phyloP scores from a whole-genome alignment of 2,888 invertebrate genomes.

The Drosophila bunnanda region DNA sequence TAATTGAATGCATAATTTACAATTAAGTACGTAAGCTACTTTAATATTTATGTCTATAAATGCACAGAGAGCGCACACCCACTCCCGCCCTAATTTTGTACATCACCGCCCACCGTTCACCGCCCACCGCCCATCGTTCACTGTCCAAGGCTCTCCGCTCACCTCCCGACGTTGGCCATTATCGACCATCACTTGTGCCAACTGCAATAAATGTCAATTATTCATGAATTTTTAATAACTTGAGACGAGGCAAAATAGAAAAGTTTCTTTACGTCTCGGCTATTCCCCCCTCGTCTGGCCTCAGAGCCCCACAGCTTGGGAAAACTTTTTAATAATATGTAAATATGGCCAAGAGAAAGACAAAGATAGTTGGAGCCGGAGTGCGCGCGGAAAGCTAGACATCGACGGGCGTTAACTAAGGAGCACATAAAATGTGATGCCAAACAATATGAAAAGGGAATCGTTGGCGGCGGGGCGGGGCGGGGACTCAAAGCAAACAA shows the following conservation, averaged over 20 bases:
- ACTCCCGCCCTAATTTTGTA: not conserved
- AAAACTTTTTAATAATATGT: slow-evolving; percentile 78
- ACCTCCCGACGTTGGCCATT: slow-evolving; percentile 54
- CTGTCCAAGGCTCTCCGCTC: not conserved
- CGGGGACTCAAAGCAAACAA: slow-evolving; percentile 49
- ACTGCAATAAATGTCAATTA: slow-evolving; percentile 79
- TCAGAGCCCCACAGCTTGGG: slow-evolving; percentile 59
- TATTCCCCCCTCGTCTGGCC: slow-evolving; percentile 6
- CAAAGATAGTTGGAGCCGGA: slow-evolving; percentile 20
- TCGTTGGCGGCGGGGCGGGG: slow-evolving; percentile 54
- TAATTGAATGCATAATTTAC: slow-evolving; percentile 78
- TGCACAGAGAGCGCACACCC: slow-evolving; percentile 9
- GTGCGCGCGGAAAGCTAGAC: slow-evolving; percentile 19
- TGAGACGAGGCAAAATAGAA: slow-evolving; percentile 67
- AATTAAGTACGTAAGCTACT: slow-evolving; percentile 78
- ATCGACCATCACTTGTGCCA: slow-evolving; percentile 76
- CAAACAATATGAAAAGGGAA: slow-evolving; percentile 72
- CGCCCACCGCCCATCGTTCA: not conserved
- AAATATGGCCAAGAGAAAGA: slow-evolving; percentile 64
- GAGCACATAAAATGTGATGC: slow-evolving; percentile 72
- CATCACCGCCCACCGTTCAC: not conserved
- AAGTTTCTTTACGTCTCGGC: slow-evolving; percentile 55
- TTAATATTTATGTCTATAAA: slow-evolving; percentile 74
- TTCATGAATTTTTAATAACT: slow-evolving; percentile 79
- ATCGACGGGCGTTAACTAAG: slow-evolving; percentile 66